These are phyloP conservation scores for Phaenicophaeus curvirostris DNA, from an alignment of 2,797 vertebrate genomes.

Conservation along the genomic window DNA sequence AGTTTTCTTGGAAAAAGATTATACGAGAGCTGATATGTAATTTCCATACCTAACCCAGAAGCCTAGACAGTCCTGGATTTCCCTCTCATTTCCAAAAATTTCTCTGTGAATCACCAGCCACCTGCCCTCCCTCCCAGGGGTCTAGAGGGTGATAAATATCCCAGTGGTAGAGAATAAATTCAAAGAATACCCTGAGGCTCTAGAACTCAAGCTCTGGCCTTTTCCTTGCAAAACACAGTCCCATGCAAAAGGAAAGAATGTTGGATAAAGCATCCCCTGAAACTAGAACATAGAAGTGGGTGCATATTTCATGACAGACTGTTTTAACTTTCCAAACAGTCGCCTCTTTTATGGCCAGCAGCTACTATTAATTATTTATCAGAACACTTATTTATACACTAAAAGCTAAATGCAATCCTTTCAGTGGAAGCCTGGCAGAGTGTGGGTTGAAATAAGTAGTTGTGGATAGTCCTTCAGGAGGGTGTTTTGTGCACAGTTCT, in stretches of 20 bases:
- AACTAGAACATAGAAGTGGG: constrained; percentile 21
- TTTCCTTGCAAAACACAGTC: neutral
- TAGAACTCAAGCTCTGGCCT: neutral
- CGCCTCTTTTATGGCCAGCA: constrained; percentile 34
- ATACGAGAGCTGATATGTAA: too few relatives aligned
- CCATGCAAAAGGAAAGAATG: neutral
- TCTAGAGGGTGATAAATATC: neutral
- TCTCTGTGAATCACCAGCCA: neutral
- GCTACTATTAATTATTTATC: constrained; percentile 62
- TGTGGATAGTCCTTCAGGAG: neutral
- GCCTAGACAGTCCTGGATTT: neutral
- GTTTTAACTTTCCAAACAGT: constrained; percentile 45
- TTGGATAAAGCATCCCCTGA: constrained; percentile 5
- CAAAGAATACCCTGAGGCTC: neutral
- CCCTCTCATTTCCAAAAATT: neutral
- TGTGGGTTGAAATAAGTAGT: neutral
- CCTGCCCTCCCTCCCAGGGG: neutral
- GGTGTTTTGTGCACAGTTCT: neutral
- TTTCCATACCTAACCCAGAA: neutral
- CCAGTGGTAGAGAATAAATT: neutral
- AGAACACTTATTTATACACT: constrained; percentile 55
- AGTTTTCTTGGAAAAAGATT: neutral
- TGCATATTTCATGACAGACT: constrained; percentile 35
- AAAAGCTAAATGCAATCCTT: constrained; percentile 58
- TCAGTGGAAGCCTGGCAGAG: constrained; percentile 25